A percentile compares a stretch with the other conserved stretches of the same genome.
Evolutionary conservation across 2,888 invertebrate species (phyloP).

Genomic region (Parapristionchus giblindavisi): DNA sequence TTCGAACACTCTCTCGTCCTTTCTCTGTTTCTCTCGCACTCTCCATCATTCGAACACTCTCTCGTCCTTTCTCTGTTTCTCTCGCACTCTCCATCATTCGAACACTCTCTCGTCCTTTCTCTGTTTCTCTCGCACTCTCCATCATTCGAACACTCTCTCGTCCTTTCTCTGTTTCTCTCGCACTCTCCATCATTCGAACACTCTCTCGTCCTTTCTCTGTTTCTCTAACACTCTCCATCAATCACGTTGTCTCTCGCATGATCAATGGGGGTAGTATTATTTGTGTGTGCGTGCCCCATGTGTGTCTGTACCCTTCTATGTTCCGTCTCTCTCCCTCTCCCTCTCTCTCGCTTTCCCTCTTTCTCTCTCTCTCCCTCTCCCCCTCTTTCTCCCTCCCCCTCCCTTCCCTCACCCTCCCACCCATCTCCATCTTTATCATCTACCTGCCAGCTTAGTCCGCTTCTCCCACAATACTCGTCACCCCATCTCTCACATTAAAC

Average conservation of each 20-base stretch:
- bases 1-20: not conserved
- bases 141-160: not conserved
- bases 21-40: too few relatives aligned
- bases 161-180: not conserved
- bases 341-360: not conserved
- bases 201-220: not conserved
- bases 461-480: not conserved
- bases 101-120: conserved; percentile 21
- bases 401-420: not conserved
- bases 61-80: not conserved
- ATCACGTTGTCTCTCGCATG: too few relatives aligned
- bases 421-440: not conserved
- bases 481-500: not conserved
- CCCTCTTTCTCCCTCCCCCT: not conserved
- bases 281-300: too few relatives aligned
- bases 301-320: not conserved
- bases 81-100: conserved; percentile 22
- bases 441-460: not conserved
- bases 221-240: not conserved
- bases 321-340: not conserved
- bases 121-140: not conserved
- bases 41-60: not conserved
- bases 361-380: not conserved
- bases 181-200: not conserved
- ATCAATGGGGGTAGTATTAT: too few relatives aligned